phyloP scores from a whole-genome alignment of 2,888 invertebrate genomes.

The Eupeodes latifasciatus region DNA sequence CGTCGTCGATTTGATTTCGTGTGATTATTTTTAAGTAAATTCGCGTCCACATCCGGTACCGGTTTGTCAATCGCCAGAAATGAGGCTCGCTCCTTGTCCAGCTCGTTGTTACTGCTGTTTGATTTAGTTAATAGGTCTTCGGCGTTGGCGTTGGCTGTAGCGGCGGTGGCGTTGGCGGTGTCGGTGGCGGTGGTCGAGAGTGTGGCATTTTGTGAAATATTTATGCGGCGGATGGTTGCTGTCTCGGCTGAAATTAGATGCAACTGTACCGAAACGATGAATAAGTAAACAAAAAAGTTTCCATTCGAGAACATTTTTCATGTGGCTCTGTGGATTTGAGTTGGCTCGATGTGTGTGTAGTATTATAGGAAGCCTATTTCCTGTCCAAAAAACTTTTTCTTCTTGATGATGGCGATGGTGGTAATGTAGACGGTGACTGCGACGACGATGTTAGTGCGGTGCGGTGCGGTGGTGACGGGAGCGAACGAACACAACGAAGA shows the following conservation, averaged over 20 bases:
- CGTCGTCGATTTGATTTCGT: constrained; percentile 66
- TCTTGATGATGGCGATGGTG: neutral
- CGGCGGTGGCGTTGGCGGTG: neutral
- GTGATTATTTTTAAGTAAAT: constrained; percentile 55
- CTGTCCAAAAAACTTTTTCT: constrained; percentile 18
- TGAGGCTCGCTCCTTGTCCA: constrained; percentile 46
- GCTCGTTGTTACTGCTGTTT: constrained; percentile 28
- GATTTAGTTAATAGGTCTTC: constrained; percentile 40
- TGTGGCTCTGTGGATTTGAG: constrained; percentile 60
- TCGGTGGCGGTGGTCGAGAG: constrained; percentile 19
- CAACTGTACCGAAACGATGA: constrained; percentile 77
- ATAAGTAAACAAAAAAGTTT: constrained; percentile 78
- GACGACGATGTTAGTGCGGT: neutral
- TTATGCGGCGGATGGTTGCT: constrained; percentile 76
- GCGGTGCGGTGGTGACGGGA: constrained; percentile 3
- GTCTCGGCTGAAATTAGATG: constrained; percentile 77
- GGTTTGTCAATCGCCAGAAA: constrained; percentile 60
- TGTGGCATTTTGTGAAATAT: constrained; percentile 65
- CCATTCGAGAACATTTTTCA: constrained; percentile 79
- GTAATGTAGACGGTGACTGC: neutral
- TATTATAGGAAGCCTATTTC: constrained; percentile 53
- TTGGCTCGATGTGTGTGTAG: constrained; percentile 53
- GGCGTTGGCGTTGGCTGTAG: neutral
- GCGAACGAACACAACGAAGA: constrained; percentile 36
- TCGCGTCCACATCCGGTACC: constrained; percentile 58